Evolutionary conservation across 2,113 vertebrate species (phyloP), one percentile per base, ranked within the genome.

Genomic region (Tenebrosternarchus preto): DNA sequence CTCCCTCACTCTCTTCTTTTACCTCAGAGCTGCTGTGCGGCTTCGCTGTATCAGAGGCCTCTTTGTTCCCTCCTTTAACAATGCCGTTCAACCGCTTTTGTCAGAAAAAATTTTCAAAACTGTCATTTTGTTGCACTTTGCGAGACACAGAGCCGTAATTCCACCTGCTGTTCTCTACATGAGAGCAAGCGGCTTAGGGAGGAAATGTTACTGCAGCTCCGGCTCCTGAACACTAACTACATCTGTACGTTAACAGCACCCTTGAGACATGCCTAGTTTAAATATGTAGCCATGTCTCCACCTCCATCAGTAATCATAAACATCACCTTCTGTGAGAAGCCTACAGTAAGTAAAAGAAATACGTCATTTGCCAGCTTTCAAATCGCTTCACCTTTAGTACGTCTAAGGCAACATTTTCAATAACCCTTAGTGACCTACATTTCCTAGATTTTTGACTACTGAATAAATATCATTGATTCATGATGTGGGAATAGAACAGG

Each of bases 391-490:
- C 70, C 16, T 53, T 63, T 1, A 0, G 25, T 59, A 16, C 20
- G 57, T 70, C 60, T 73, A 75, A 56, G 24, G 39, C 61, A 69
- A 33, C 43, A 50, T 76, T 84, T 64, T 22, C 39, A 46, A 29
- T 66, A 68, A 46, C 63, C 50, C 80, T 70, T 17, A 66, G 31
- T 31, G 77, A 55, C 15, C 72, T 60, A 68, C 74, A 85, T 88
- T 87, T 84, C 86, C 84, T 50, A 15, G 12, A 89, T 86, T 66
- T 60, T 77, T 74, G 61, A 81, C 83, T 85, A 67, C 86, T 82
- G 86, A 85, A 85, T 87, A 89, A 90, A 87, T 86, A 87, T 85
- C 73, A 63, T 76, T 5, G 76, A 46, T 57, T 57, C 64, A 39
- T 36, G 33, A 46, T 73, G 80, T 53, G 69, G 76, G 75, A 80